phyloP scores from a whole-genome alignment of 1,140 invertebrate genomes.

The Drosophila littoralis region DNA sequence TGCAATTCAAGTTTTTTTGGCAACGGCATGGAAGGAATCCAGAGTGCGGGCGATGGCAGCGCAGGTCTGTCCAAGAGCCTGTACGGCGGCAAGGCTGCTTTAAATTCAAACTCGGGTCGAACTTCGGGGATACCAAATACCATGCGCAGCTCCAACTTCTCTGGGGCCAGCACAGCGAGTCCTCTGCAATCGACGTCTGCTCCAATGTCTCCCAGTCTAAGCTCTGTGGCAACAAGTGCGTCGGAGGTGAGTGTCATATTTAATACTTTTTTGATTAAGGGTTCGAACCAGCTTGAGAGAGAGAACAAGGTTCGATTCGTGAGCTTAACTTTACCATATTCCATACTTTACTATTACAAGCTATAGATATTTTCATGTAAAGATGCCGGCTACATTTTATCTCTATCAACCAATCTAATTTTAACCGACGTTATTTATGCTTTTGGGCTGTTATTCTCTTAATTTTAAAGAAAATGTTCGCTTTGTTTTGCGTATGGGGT shows the following conservation, averaged over 20 bases:
- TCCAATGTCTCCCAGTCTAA: constrained; percentile 89
- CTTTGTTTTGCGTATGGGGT: no score
- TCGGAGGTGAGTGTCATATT: constrained; percentile 87
- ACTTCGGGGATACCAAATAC: constrained; percentile 35
- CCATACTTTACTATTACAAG: no score
- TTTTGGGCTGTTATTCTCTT: no score
- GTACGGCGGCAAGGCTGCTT: constrained; percentile 31
- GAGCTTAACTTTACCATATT: no score
- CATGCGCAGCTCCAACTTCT: constrained; percentile 48
- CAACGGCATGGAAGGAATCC: constrained; percentile 22
- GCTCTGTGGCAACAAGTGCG: constrained; percentile 90
- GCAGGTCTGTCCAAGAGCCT: constrained; percentile 11
- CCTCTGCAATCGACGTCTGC: constrained; percentile 73
- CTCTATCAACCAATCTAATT: no score
- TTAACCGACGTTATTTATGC: no score
- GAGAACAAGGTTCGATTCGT: no score
- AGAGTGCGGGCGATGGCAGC: constrained; percentile 13
- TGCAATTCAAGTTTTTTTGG: constrained; percentile 24
- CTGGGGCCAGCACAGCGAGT: constrained; percentile 56
- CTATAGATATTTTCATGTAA: no score
- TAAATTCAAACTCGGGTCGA: constrained; percentile 35
- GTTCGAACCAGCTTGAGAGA: no score
- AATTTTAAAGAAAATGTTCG: no score
- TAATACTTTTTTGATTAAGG: background rate
- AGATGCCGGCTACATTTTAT: no score